A percentile compares a stretch with the other conserved stretches of the same genome.
phyloP scores from a whole-genome alignment of 1,140 invertebrate genomes.

The Copidosoma floridanum region DNA sequence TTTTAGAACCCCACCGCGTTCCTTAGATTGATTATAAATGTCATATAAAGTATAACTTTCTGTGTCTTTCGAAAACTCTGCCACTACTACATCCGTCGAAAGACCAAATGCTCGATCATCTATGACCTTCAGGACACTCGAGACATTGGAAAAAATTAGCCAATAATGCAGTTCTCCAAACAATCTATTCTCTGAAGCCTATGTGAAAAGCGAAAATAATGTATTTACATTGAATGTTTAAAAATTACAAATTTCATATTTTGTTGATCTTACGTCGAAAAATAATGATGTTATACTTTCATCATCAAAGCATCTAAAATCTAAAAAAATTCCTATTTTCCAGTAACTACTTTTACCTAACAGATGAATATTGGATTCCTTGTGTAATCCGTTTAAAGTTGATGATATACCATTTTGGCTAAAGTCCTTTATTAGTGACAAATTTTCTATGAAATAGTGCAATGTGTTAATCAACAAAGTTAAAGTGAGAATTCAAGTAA shows the following conservation, averaged over 20 bases:
- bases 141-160: not conserved
- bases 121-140: not conserved
- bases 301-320: not conserved
- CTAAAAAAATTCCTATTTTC: slow-evolving; percentile 10
- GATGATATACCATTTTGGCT: not conserved
- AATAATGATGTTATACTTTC: not conserved
- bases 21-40: not conserved
- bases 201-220: too few species aligned
- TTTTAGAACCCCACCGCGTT: not conserved
- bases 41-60: not conserved
- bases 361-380: not conserved
- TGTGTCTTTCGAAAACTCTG: not conserved
- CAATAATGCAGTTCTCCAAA: not conserved
- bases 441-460: too few species aligned
- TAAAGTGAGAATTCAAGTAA: too few species aligned
- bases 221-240: too few species aligned
- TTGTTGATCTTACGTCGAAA: slow-evolving; percentile 6
- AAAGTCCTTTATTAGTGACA: not conserved
- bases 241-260: too few species aligned
- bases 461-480: too few species aligned
- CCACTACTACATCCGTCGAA: not conserved
- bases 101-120: not conserved
- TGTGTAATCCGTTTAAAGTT: not conserved
- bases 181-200: not conserved
- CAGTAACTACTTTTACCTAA: not conserved